Evolutionary conservation across 2,888 invertebrate genomes (phyloP).

Genomic region (Agonum fuliginosum): DNA sequence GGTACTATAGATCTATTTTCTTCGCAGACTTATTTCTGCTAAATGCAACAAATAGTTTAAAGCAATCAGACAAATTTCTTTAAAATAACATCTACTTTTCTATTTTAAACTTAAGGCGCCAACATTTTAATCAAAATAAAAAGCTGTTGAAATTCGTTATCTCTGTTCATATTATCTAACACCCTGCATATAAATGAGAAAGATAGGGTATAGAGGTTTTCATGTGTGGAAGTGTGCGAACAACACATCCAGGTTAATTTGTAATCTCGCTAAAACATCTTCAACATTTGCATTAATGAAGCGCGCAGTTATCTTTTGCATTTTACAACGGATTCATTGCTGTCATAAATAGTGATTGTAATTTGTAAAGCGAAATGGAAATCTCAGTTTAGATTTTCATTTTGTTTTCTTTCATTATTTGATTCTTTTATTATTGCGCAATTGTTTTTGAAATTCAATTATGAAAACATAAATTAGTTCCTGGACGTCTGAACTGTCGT

Average conservation of each 20-base stretch:
- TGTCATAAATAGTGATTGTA: slow-evolving; percentile 13
- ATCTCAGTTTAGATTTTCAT: slow-evolving; percentile 2
- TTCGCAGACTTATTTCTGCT: no score
- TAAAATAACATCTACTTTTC: no score
- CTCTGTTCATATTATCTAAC: background rate
- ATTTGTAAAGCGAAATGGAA: background rate
- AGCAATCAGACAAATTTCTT: no score
- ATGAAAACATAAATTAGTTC: no score
- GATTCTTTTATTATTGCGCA: no score
- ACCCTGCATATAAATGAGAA: background rate
- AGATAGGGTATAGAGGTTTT: background rate
- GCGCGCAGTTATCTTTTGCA: background rate
- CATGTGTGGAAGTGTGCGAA: slow-evolving; percentile 11
- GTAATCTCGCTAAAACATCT: slow-evolving; percentile 51
- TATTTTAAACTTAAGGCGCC: background rate
- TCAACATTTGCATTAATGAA: slow-evolving; percentile 47
- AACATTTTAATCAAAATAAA: slow-evolving; percentile 29
- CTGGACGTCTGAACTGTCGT: no score
- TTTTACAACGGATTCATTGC: slow-evolving; percentile 11
- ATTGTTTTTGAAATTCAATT: no score
- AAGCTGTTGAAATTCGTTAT: background rate
- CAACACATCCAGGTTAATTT: slow-evolving; percentile 48
- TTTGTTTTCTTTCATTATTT: no score
- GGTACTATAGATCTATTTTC: no score
- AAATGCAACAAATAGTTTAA: no score